phyloP scores from a whole-genome alignment of 2,888 invertebrate species.

The Melolontha melolontha region DNA sequence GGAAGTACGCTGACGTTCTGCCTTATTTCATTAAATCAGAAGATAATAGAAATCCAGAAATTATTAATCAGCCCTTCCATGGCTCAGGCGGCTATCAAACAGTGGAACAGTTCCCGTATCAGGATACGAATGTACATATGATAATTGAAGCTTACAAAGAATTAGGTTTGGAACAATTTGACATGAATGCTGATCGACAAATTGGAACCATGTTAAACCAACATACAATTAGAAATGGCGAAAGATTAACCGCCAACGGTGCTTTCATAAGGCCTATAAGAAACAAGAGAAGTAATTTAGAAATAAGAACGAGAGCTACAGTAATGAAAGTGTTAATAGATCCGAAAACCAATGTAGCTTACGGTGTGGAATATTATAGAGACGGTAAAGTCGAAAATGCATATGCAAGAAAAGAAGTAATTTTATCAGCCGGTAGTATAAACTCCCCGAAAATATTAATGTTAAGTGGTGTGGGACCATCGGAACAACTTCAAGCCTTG shows the following conservation, averaged over 20 bases:
- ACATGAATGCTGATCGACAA: constrained; percentile 71
- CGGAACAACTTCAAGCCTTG: constrained; percentile 66
- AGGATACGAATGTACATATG: constrained; percentile 70
- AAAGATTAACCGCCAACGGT: constrained; percentile 72
- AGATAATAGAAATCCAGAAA: constrained; percentile 71
- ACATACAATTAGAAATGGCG: constrained; percentile 72
- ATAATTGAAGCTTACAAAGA: constrained; percentile 73
- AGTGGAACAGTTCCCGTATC: constrained; percentile 74
- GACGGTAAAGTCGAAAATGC: constrained; percentile 66
- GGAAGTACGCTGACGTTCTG: constrained; percentile 74
- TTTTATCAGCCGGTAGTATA: constrained; percentile 71
- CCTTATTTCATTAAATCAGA: constrained; percentile 80
- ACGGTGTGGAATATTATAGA: constrained; percentile 67
- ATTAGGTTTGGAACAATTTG: constrained; percentile 70
- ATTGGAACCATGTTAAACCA: constrained; percentile 74
- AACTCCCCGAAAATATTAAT: constrained; percentile 75
- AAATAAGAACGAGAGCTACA: constrained; percentile 68
- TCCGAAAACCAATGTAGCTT: constrained; percentile 65
- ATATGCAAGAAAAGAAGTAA: constrained; percentile 72
- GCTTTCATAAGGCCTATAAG: constrained; percentile 78
- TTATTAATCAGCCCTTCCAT: constrained; percentile 70
- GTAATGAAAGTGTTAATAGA: constrained; percentile 73
- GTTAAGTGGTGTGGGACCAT: constrained; percentile 76
- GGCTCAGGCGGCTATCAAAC: constrained; percentile 73
- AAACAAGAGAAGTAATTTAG: constrained; percentile 67